Evolutionary conservation across 1,140 invertebrate species (phyloP).

Genomic region (Hetaerina americana): DNA sequence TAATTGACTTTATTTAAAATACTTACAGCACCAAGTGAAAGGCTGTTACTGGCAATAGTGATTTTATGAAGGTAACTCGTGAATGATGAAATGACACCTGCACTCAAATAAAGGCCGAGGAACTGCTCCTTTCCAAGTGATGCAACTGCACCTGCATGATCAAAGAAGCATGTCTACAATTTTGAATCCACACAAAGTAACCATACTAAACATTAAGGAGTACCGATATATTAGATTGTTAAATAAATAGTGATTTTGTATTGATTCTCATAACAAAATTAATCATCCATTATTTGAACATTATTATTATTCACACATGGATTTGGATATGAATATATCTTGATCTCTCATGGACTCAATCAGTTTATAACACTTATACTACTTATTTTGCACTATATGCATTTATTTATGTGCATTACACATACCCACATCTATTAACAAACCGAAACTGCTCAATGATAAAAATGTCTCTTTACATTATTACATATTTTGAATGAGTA

Average conservation of each 20-base stretch:
- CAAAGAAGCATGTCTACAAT: background rate
- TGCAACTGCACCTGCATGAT: constrained; percentile 44
- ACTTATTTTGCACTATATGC: too few relatives aligned
- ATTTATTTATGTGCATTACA: too few relatives aligned
- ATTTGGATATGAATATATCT: too few relatives aligned
- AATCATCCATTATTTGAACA: too few relatives aligned
- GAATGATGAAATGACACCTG: constrained; percentile 77
- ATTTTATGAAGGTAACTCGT: constrained; percentile 70
- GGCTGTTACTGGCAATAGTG: constrained; percentile 40
- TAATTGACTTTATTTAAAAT: too few relatives aligned
- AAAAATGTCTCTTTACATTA: background rate
- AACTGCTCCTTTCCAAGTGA: constrained; percentile 86
- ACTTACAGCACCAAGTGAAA: constrained; percentile 85
- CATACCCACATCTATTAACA: constrained; percentile 1
- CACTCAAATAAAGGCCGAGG: constrained; percentile 75
- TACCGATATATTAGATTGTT: background rate
- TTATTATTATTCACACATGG: too few relatives aligned
- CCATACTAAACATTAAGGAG: background rate
- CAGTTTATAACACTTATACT: too few relatives aligned
- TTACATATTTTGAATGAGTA: too few relatives aligned
- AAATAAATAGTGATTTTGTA: constrained; percentile 7
- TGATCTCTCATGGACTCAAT: too few relatives aligned
- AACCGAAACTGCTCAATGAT: background rate
- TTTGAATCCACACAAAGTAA: background rate
- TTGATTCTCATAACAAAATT: too few relatives aligned